phyloP scores from a whole-genome alignment of 2,113 vertebrate species.

The Columbina picui region DNA sequence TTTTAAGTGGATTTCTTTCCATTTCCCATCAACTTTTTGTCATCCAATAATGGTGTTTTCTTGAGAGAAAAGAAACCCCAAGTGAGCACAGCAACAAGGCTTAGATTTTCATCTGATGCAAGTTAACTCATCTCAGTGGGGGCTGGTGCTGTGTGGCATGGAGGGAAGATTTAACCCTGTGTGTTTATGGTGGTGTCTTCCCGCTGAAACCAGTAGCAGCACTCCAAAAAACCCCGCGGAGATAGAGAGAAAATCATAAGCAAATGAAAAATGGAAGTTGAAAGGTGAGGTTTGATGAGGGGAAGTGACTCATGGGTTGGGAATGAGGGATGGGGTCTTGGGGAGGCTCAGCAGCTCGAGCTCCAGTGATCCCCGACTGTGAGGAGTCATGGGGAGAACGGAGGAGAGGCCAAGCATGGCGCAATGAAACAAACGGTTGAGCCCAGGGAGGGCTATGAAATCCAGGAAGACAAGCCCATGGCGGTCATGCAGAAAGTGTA shows the following conservation, averaged over 20 bases:
- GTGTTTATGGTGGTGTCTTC: neutral
- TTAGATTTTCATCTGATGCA: neutral
- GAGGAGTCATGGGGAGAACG: neutral
- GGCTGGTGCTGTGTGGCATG: neutral
- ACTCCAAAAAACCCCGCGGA: neutral
- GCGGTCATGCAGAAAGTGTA: conserved; percentile 4
- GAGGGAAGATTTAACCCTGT: neutral
- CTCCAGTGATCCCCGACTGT: conserved; percentile 7
- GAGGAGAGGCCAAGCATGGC: conserved; percentile 31
- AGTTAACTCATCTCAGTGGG: neutral
- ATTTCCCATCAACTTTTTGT: neutral
- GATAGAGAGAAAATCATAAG: conserved; percentile 1
- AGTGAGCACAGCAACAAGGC: fast-evolving
- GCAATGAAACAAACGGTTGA: neutral
- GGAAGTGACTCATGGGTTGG: conserved; percentile 53
- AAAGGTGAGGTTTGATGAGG: conserved; percentile 47
- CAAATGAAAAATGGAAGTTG: conserved; percentile 51
- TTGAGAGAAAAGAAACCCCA: neutral
- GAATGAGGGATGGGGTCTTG: conserved; percentile 47
- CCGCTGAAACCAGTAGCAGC: neutral
- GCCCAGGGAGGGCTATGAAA: conserved; percentile 41
- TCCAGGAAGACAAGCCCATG: conserved; percentile 7
- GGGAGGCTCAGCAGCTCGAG: neutral
- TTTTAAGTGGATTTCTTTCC: neutral
- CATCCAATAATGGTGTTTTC: neutral